phyloP scores from a whole-genome alignment of 2,797 vertebrate species.

The Discoglossus pictus region DNA sequence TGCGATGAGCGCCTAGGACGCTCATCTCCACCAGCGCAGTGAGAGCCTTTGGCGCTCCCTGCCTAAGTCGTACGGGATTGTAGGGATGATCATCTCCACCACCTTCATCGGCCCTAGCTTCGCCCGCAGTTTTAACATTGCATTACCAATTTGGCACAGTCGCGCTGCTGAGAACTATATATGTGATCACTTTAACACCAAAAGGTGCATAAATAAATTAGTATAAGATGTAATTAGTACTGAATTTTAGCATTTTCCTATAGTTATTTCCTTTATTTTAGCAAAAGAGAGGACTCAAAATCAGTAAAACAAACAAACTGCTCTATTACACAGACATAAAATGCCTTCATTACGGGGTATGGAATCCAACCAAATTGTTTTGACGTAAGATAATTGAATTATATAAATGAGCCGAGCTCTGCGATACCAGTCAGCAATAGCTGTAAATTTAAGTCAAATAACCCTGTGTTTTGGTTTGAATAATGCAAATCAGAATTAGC shows the following conservation, averaged over 20 bases:
- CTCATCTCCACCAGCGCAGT: no score
- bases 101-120: no score
- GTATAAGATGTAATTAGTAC: background rate
- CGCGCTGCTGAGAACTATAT: no score
- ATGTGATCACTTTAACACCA: no score
- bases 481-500: background rate
- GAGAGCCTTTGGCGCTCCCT: no score
- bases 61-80: no score
- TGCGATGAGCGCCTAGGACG: no score
- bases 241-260: background rate
- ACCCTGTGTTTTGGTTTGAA: constrained; percentile 5
- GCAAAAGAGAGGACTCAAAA: background rate
- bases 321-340: no score
- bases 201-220: background rate
- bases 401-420: constrained; percentile 3
- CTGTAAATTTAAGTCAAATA: constrained; percentile 5
- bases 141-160: no score
- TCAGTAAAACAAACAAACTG: background rate
- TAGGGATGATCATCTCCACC: no score
- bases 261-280: background rate
- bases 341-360: background rate
- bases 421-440: background rate
- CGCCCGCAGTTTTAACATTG: no score
- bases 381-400: constrained; percentile 4
- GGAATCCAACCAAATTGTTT: constrained; percentile 13